phyloP scores from a whole-genome alignment of 2,888 invertebrate species.

The Drosophila trichaetosa region DNA sequence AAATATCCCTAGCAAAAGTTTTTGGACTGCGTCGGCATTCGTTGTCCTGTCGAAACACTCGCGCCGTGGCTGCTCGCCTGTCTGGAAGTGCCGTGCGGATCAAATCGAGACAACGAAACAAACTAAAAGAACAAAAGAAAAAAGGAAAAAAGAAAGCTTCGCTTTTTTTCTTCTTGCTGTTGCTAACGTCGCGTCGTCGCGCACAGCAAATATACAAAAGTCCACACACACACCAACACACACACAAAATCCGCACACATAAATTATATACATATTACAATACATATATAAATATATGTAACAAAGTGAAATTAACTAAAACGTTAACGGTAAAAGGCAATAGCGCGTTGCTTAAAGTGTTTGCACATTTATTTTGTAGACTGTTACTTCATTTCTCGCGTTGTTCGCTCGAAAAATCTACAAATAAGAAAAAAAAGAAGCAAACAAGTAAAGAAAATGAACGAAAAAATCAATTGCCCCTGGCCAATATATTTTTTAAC shows the following conservation, averaged over 20 bases:
- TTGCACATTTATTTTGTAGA: conserved; percentile 21
- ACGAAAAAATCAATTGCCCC: conserved; percentile 70
- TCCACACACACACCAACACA: conserved; percentile 14
- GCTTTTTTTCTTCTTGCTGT: conserved; percentile 55
- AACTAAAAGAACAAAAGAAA: conserved; percentile 18
- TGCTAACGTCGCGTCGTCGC: conserved; percentile 69
- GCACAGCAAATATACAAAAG: conserved; percentile 43
- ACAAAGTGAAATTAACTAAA: conserved; percentile 38
- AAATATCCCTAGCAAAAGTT: conserved; percentile 69
- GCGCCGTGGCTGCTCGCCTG: conserved; percentile 76
- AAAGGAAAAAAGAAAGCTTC: conserved; percentile 39
- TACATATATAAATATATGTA: conserved; percentile 6
- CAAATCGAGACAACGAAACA: conserved; percentile 26
- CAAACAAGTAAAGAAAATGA: conserved; percentile 18
- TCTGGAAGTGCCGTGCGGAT: conserved; percentile 77
- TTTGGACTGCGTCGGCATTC: conserved; percentile 64
- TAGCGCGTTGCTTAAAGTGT: conserved; percentile 27
- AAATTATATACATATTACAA: conserved; percentile 53
- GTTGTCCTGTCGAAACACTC: conserved; percentile 63
- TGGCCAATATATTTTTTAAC: conserved; percentile 52
- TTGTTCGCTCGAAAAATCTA: conserved; percentile 22
- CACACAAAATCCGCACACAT: conserved; percentile 30
- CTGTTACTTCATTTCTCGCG: conserved; percentile 17
- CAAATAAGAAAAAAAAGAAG: conserved; percentile 30
- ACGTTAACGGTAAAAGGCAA: conserved; percentile 16